Evolutionary conservation across 2,797 vertebrate genomes (phyloP).

Genomic region (Crocodylus rhombifer): DNA sequence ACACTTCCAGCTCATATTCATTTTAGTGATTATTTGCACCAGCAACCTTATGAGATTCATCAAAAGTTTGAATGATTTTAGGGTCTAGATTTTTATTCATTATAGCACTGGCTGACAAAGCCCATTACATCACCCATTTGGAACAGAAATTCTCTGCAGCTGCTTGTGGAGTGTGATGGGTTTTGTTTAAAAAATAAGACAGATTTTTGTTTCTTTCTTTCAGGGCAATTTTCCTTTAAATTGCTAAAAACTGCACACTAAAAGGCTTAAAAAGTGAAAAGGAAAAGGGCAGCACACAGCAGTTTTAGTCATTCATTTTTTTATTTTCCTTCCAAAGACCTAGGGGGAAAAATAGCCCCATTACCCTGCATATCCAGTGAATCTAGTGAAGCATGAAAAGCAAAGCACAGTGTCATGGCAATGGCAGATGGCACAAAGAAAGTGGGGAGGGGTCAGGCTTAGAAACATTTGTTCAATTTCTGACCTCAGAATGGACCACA

Average conservation of each 20-base stretch:
- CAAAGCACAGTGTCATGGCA: constrained; percentile 40
- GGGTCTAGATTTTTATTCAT: constrained; percentile 50
- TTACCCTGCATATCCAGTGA: not conserved
- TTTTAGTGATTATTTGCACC: not conserved
- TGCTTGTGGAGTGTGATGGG: constrained; percentile 47
- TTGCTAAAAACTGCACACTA: constrained; percentile 27
- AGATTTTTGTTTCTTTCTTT: constrained; percentile 62
- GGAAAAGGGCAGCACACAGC: not conserved
- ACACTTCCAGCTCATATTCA: not conserved
- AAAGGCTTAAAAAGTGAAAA: constrained; percentile 41
- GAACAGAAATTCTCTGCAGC: constrained; percentile 68
- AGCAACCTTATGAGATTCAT: constrained; percentile 38
- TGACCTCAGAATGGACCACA: not conserved
- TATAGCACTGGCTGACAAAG: constrained; percentile 65
- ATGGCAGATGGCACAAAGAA: constrained; percentile 67
- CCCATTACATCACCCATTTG: constrained; percentile 61
- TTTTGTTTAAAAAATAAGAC: constrained; percentile 34
- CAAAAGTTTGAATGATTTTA: constrained; percentile 46
- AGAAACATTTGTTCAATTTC: constrained; percentile 30
- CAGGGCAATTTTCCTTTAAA: constrained; percentile 62
- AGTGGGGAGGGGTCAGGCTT: constrained; percentile 1
- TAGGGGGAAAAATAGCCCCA: not conserved
- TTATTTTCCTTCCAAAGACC: constrained; percentile 26
- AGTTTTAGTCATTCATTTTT: not conserved
- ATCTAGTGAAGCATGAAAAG: constrained; percentile 58